These are phyloP conservation scores for Eristalinus aeneus DNA, from an alignment of 2,888 invertebrate species.

Conservation along the genomic window DNA sequence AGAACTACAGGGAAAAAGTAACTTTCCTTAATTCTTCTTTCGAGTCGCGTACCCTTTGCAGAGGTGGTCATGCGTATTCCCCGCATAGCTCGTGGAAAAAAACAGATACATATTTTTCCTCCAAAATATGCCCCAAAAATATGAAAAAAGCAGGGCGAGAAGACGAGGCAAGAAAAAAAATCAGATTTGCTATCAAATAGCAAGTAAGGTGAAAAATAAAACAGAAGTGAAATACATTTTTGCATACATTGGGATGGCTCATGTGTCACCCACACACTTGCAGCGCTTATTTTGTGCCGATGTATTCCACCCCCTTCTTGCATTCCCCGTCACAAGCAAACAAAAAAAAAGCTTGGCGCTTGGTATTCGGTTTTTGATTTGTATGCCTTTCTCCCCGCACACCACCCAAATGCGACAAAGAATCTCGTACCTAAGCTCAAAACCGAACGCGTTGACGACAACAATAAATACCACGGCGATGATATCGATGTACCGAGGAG, in stretches of 20 bases:
- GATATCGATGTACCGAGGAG: constrained; percentile 16
- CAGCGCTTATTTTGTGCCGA: not conserved
- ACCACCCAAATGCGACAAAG: not conserved
- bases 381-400: not conserved
- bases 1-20: constrained; percentile 9
- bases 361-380: constrained; percentile 13
- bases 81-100: not conserved
- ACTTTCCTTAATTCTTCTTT: constrained; percentile 38
- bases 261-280: constrained; percentile 50
- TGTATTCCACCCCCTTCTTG: not conserved
- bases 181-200: constrained; percentile 16
- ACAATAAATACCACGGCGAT: not conserved
- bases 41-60: not conserved
- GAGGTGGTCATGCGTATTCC: not conserved
- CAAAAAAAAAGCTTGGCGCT: not conserved
- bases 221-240: constrained; percentile 15
- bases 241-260: constrained; percentile 40
- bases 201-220: not conserved
- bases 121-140: not conserved
- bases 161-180: not conserved
- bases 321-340: not conserved
- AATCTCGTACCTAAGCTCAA: not conserved
- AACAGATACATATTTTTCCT: not conserved
- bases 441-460: not conserved
- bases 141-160: not conserved